These are phyloP conservation scores for Synanthedon myopaeformis DNA, from an alignment of 2,888 invertebrate species.

Conservation along the genomic window DNA sequence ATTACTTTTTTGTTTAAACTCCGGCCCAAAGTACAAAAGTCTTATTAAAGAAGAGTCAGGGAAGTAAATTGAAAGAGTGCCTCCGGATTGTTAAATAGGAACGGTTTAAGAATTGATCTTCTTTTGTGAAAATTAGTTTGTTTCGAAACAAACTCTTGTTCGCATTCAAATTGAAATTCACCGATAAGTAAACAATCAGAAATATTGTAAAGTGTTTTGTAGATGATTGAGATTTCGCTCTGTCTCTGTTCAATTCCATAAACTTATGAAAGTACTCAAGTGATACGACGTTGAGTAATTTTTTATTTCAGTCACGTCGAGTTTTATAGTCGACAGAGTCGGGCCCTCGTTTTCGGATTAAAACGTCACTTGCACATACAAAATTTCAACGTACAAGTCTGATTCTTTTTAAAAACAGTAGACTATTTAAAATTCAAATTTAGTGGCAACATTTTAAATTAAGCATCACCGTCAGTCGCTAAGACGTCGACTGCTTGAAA, in stretches of 20 bases:
- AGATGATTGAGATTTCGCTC: slow-evolving; percentile 1
- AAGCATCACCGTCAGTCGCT: no score
- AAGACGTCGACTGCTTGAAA: no score
- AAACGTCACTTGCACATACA: slow-evolving; percentile 55
- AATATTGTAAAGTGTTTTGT: background rate
- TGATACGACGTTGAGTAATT: slow-evolving; percentile 4
- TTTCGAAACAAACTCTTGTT: background rate
- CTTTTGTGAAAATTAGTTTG: slow-evolving; percentile 8
- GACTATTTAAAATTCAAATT: no score
- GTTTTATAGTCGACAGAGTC: slow-evolving; percentile 39
- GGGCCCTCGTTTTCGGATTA: slow-evolving; percentile 39
- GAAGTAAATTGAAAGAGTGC: slow-evolving; percentile 22
- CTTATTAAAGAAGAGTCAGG: slow-evolving; percentile 17
- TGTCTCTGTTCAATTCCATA: slow-evolving; percentile 9
- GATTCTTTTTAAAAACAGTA: no score
- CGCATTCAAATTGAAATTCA: background rate
- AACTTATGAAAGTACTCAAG: slow-evolving; percentile 4
- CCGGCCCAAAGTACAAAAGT: slow-evolving; percentile 22
- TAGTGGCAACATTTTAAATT: no score
- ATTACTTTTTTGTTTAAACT: slow-evolving; percentile 50
- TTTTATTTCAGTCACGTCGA: slow-evolving; percentile 51
- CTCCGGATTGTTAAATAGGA: slow-evolving; percentile 18
- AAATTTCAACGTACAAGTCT: background rate
- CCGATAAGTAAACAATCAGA: background rate
- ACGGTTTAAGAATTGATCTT: slow-evolving; percentile 13